Conservation (phyloP, 2,113 vertebrate species). For the Microtus montanus region DNA sequence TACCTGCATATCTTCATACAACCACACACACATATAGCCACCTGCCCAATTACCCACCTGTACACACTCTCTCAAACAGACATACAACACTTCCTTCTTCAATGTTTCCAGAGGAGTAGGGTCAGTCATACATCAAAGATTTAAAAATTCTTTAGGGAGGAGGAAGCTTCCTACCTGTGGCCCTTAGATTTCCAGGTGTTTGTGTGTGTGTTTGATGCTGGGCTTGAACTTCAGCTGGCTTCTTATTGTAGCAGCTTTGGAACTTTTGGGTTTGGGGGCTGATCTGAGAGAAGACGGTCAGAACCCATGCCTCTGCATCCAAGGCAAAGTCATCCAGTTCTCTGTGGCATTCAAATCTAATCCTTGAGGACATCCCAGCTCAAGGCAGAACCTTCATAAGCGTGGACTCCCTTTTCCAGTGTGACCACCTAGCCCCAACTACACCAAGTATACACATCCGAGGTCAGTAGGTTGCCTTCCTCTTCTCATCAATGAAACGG, state of each 20-base stretch:
- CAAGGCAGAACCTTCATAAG: background rate
- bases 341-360: background rate
- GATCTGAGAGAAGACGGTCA: background rate
- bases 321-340: background rate
- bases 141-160: background rate
- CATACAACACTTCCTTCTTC: background rate
- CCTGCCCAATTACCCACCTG: background rate
- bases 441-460: accelerated
- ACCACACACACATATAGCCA: background rate
- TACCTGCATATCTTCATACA: background rate
- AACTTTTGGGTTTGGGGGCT: background rate
- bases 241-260: background rate
- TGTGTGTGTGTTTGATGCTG: background rate
- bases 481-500: background rate
- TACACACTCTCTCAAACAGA: background rate
- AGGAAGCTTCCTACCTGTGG: too few species aligned
- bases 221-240: background rate
- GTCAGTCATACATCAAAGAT: too few species aligned
- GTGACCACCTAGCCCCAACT: accelerated
- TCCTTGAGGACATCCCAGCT: background rate
- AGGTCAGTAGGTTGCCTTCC: background rate
- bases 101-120: background rate
- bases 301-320: background rate
- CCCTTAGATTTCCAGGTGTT: background rate
- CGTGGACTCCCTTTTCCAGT: background rate